Evolutionary conservation across 1,140 invertebrate species (phyloP), one percentile per base, ranked within the genome.

Genomic region (Scaptomyza graminum): DNA sequence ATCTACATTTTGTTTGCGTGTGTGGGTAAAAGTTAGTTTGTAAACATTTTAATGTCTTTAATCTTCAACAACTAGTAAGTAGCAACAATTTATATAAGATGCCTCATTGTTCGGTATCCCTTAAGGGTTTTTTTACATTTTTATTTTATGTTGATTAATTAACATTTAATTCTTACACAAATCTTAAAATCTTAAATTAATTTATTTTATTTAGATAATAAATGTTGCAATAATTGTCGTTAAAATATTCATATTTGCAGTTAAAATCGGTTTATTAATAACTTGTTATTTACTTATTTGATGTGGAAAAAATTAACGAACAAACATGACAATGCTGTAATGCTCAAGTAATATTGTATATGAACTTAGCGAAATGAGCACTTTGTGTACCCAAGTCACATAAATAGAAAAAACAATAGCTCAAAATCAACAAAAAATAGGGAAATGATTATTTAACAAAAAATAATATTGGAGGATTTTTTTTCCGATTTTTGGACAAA

Each of bases 371-470:
- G 31, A 57, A 59, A 65, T 39, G 31, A 67, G 49, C 55, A 60
- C 15, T 60, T 60, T 66, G 0, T 31, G 5, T 25, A 72, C 47
- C 49, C 62, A 52, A 13, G 55, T 52, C 63, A 72, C 49, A 67
- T 39, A 72, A 60, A 60, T 59, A 47, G 55, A 15, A 16, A 16
- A 39, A 47, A 59, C 11, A 65, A 52, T 15, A 64, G 25, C 44
- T 13, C 25, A 50, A 71, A 52, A 54, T 28, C 4, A 59, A 22
- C 6, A 37, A 0, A 9, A 37, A 31, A 43, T 43, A 67, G 16
- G 49, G 9, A 15, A 43, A 39, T 39, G 12, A 41, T n/a, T n/a
- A 41, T 6, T 31, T 31, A 31, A 31, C 28, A 31, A 0, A 31
- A 31, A 31, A n/a, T n/a, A n/a, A n/a, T n/a, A n/a, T n/a, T n/a